A percentile compares a stretch with the other conserved stretches of the same genome.
Evolutionary conservation across 1,140 invertebrate species (phyloP).

Genomic region (Drosophila grimshawi): DNA sequence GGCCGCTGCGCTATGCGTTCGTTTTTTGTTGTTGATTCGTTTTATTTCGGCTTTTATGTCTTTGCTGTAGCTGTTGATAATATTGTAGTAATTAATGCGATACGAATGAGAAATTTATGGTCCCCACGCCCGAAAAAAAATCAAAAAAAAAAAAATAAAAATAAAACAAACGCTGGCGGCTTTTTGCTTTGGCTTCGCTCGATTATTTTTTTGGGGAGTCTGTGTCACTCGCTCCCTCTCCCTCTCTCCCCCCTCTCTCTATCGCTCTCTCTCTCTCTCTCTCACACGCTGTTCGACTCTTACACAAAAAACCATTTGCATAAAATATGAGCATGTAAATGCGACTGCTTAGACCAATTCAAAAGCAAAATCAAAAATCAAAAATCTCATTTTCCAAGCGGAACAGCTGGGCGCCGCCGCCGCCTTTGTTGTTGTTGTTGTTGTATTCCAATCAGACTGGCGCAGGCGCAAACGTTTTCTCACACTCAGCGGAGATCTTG

Average conservation of each 20-base stretch:
- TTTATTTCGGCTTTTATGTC: slow-evolving; percentile 36
- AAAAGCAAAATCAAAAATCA: slow-evolving; percentile 46
- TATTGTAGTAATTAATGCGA: slow-evolving; percentile 82
- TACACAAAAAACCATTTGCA: slow-evolving; percentile 62
- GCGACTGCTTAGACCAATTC: slow-evolving; percentile 11
- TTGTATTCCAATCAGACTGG: slow-evolving; percentile 9
- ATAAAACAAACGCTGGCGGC: slow-evolving; percentile 52
- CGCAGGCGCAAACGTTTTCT: slow-evolving; percentile 34
- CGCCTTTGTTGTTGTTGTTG: background rate
- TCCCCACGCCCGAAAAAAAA: slow-evolving; percentile 69
- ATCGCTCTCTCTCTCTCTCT: background rate
- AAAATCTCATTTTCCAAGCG: slow-evolving; percentile 41
- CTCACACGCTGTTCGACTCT: background rate
- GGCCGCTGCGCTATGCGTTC: slow-evolving; percentile 59
- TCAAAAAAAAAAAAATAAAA: slow-evolving; percentile 11
- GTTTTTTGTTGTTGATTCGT: slow-evolving; percentile 32
- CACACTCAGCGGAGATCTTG: slow-evolving; percentile 33
- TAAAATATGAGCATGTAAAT: slow-evolving; percentile 80
- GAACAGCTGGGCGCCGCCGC: slow-evolving; percentile 9
- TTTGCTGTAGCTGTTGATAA: slow-evolving; percentile 63
- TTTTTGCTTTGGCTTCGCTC: slow-evolving; percentile 28
- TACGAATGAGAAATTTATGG: slow-evolving; percentile 81
- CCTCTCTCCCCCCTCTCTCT: slow-evolving; percentile 26
- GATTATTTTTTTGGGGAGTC: slow-evolving; percentile 20
- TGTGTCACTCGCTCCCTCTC: slow-evolving; percentile 1